Evolutionary conservation across 1,140 invertebrate genomes (phyloP).

Genomic region (Dendrolimus punctatus): DNA sequence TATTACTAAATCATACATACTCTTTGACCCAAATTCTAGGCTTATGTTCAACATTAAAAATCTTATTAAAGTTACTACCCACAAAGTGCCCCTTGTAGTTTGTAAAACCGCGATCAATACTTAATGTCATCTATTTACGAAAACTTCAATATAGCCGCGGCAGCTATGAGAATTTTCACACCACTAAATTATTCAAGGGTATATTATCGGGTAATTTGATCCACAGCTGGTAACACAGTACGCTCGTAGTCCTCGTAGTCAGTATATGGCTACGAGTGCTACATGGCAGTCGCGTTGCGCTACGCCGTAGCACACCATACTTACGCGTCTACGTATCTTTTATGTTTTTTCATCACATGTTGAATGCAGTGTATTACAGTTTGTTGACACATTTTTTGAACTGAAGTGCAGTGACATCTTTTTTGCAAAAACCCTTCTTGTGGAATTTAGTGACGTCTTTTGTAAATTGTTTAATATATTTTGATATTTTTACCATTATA

Average conservation of each 20-base stretch:
- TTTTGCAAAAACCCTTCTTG: slow-evolving; percentile 4
- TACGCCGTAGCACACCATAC: slow-evolving; percentile 6
- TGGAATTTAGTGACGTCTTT: not conserved
- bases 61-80: too few relatives aligned
- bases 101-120: too few relatives aligned
- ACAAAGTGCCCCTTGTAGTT: too few relatives aligned
- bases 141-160: slow-evolving; percentile 2
- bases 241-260: slow-evolving; percentile 10
- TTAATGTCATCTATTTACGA: slow-evolving; percentile 2
- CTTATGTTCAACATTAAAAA: too few relatives aligned
- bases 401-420: slow-evolving; percentile 11
- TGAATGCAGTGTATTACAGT: slow-evolving; percentile 12
- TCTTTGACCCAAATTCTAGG: too few relatives aligned
- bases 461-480: slow-evolving; percentile 3
- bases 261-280: slow-evolving; percentile 10
- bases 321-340: slow-evolving; percentile 11
- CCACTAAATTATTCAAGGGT: slow-evolving; percentile 11
- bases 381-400: slow-evolving; percentile 12
- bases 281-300: slow-evolving; percentile 14
- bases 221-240: slow-evolving; percentile 15
- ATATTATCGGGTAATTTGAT: slow-evolving; percentile 20
- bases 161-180: slow-evolving; percentile 12
- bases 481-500: not conserved
- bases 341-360: slow-evolving; percentile 5
- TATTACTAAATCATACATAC: too few relatives aligned